Conservation (phyloP, 2,113 vertebrate species). For the Sciurus niger region DNA sequence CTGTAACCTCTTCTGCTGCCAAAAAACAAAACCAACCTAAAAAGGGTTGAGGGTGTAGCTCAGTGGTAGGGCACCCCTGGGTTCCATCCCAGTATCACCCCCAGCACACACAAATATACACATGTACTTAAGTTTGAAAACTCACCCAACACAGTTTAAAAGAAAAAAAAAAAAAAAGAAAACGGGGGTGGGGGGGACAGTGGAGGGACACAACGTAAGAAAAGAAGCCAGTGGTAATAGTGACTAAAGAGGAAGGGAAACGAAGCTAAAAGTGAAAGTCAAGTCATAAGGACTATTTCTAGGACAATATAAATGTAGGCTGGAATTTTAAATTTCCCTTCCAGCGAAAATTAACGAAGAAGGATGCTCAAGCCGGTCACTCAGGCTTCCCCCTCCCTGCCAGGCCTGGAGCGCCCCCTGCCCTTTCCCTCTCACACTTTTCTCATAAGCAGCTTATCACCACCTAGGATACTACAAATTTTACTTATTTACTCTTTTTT, state of each 20-base stretch:
- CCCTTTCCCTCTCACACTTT: neutral
- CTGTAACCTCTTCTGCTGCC: too few relatives aligned
- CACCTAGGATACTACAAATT: neutral
- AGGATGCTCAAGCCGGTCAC: neutral
- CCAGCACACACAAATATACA: neutral
- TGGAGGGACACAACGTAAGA: neutral
- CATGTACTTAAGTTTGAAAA: neutral
- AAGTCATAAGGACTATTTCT: neutral
- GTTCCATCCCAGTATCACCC: too few relatives aligned
- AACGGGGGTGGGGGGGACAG: neutral
- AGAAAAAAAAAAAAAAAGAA: neutral
- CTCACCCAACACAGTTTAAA: neutral
- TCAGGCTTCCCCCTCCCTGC: rapidly evolving
- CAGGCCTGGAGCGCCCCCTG: neutral
- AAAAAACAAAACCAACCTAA: too few relatives aligned
- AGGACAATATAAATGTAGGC: neutral
- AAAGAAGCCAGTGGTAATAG: neutral
- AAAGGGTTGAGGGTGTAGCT: too few relatives aligned
- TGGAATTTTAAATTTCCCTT: neutral
- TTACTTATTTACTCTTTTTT: neutral
- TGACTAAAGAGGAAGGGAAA: neutral
- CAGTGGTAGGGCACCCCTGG: too few relatives aligned
- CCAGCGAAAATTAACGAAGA: neutral
- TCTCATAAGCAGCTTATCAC: neutral
- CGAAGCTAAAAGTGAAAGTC: neutral